These are phyloP conservation scores for Conus canariensis DNA, from an alignment of 2,888 invertebrate genomes.

Conservation along the genomic window DNA sequence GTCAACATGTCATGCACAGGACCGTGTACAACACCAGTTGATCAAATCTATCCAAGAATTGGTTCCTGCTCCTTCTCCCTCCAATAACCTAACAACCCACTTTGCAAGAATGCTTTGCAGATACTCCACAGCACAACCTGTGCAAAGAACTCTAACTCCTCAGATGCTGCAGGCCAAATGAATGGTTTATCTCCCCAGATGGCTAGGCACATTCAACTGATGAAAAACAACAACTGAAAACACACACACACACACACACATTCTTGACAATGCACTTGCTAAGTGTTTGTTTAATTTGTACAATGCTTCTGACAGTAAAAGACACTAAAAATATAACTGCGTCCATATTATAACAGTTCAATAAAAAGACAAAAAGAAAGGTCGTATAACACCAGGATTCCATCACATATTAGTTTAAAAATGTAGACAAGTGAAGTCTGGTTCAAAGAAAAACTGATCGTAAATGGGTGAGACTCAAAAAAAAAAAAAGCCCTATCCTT, in stretches of 20 bases:
- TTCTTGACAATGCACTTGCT: neutral
- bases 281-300: neutral
- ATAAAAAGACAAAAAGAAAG: neutral
- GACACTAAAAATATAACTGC: neutral
- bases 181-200: neutral
- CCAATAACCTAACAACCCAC: no score
- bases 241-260: neutral
- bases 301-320: neutral
- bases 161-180: neutral
- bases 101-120: no score
- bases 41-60: no score
- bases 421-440: neutral
- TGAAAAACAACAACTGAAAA: neutral
- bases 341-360: neutral
- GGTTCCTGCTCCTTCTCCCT: no score
- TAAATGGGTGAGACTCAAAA: no score
- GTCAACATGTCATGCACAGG: constrained; percentile 9
- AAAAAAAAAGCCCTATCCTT: no score
- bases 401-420: neutral
- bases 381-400: neutral
- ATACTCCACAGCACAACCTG: neutral
- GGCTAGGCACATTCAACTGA: neutral
- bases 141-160: neutral
- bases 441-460: no score
- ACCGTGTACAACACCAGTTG: no score